phyloP scores from a whole-genome alignment of 2,888 invertebrate genomes.

The Cynaeus angustus region DNA sequence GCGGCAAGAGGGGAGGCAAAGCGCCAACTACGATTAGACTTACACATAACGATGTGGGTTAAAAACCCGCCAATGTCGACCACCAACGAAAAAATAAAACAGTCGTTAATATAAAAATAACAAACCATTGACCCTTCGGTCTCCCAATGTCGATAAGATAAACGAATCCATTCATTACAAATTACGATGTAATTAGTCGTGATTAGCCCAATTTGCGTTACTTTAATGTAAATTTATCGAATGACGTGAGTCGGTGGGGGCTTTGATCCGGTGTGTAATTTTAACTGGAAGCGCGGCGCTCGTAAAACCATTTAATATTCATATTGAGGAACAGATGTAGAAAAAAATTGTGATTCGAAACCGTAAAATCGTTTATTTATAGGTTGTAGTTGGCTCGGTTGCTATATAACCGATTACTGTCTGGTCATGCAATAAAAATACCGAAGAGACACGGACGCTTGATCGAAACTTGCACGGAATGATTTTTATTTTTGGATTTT shows the following conservation, averaged over 20 bases:
- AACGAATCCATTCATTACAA: conserved; percentile 29
- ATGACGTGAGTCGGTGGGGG: conserved; percentile 37
- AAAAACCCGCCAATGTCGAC: background rate
- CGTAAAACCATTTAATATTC: conserved; percentile 46
- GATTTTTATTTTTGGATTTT: conserved; percentile 16
- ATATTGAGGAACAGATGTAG: conserved; percentile 35
- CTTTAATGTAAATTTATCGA: conserved; percentile 35
- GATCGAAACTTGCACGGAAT: conserved; percentile 8
- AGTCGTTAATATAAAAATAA: conserved; percentile 11
- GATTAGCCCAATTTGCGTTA: conserved; percentile 38
- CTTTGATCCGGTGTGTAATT: conserved; percentile 39
- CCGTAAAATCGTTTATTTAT: conserved; percentile 45
- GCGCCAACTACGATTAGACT: too few relatives aligned
- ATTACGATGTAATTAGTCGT: conserved; percentile 38
- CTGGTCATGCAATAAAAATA: conserved; percentile 34
- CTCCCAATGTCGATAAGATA: conserved; percentile 26
- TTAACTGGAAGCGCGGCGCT: conserved; percentile 31
- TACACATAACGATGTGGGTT: background rate
- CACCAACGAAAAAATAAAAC: conserved; percentile 1
- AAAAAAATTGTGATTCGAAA: conserved; percentile 38
- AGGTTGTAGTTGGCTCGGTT: conserved; percentile 30
- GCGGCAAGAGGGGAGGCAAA: background rate
- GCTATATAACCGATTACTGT: conserved; percentile 30
- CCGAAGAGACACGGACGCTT: conserved; percentile 12
- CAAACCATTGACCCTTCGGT: conserved; percentile 22